A percentile compares a stretch with the other conserved stretches of the same genome.
Conservation (phyloP, 2,888 invertebrate species). For the Pollenia griseotomentosa region DNA sequence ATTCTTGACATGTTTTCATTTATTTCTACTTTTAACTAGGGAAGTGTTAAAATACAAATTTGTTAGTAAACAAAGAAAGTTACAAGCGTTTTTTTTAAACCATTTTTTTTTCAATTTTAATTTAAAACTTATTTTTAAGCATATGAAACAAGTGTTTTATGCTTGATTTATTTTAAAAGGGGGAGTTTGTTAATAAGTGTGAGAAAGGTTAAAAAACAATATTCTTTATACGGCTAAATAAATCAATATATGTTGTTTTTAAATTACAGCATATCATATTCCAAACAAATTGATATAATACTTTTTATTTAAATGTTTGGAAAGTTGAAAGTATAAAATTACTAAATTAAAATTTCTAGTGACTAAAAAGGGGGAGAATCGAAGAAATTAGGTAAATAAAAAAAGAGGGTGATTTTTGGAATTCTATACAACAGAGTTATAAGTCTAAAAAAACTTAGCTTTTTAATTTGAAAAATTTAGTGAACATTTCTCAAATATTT, state of each 20-base stretch:
- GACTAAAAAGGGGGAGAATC: too few species aligned
- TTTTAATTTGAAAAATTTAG: too few species aligned
- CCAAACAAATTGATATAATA: conserved; percentile 3
- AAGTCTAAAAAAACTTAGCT: too few species aligned
- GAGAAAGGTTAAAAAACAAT: conserved; percentile 60
- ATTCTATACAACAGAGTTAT: too few species aligned
- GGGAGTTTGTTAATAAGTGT: conserved; percentile 35
- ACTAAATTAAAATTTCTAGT: neutral
- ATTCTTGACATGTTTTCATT: conserved; percentile 21
- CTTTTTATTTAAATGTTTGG: conserved; percentile 25
- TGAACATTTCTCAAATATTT: too few species aligned
- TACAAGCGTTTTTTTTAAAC: neutral
- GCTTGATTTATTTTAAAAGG: conserved; percentile 34
- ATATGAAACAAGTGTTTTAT: conserved; percentile 18
- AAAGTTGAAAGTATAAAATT: neutral
- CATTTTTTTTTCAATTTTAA: conserved; percentile 13
- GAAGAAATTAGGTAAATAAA: neutral
- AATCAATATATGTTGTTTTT: conserved; percentile 39
- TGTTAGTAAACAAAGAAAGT: conserved; percentile 22
- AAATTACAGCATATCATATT: neutral
- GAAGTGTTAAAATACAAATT: conserved; percentile 62
- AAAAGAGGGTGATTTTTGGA: neutral
- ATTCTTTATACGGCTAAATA: conserved; percentile 13
- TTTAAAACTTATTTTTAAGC: conserved; percentile 12
- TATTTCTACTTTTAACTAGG: conserved; percentile 7